phyloP scores from a whole-genome alignment of 2,888 invertebrate species.

The Adelognathus sp. region DNA sequence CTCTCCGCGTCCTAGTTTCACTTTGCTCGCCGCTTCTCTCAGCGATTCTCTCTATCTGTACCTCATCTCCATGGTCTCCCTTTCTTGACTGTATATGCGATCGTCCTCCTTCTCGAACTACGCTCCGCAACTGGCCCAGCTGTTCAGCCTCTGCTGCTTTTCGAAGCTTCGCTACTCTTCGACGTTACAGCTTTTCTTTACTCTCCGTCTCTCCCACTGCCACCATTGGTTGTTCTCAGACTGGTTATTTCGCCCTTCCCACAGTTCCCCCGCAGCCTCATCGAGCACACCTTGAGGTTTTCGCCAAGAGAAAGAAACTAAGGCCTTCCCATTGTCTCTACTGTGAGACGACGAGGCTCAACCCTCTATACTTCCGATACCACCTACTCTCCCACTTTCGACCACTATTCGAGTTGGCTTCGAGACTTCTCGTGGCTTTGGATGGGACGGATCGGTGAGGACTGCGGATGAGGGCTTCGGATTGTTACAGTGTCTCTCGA shows the following conservation, averaged over 20 bases:
- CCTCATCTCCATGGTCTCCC: conserved; percentile 37
- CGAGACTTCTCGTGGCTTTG: conserved; percentile 7
- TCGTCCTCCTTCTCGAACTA: conserved; percentile 24
- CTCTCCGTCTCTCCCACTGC: neutral
- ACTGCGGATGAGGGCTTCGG: neutral
- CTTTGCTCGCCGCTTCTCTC: conserved; percentile 51
- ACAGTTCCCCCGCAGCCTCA: conserved; percentile 35
- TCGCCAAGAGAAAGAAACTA: conserved; percentile 49
- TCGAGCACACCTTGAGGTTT: conserved; percentile 32
- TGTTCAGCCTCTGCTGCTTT: conserved; percentile 12
- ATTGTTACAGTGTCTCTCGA: neutral
- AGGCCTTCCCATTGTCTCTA: conserved; percentile 63
- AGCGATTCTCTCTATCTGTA: neutral
- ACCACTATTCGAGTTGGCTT: conserved; percentile 6
- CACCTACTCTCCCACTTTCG: neutral
- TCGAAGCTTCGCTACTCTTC: neutral
- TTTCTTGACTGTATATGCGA: conserved; percentile 6
- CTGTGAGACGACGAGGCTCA: conserved; percentile 45
- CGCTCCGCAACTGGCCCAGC: conserved; percentile 26
- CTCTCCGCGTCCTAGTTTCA: conserved; percentile 65
- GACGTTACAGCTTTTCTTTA: neutral
- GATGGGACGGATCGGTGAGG: neutral
- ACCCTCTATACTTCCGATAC: neutral
- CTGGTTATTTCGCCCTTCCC: conserved; percentile 30
- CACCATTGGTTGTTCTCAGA: neutral